phyloP scores from a whole-genome alignment of 2,888 invertebrate species.

The Parthenolecanium corni region DNA sequence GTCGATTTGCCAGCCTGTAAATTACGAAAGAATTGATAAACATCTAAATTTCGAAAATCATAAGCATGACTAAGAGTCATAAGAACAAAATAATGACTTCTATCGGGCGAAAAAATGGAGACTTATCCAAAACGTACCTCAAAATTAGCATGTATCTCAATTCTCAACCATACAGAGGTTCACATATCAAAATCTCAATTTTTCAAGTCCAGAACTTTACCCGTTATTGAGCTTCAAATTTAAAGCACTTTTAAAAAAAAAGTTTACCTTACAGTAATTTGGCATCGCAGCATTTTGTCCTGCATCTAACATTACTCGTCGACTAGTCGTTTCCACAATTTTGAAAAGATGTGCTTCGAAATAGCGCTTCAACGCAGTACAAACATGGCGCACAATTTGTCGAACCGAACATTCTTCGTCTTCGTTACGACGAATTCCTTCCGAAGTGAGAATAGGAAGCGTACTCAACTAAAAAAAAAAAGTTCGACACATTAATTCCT shows the following conservation, averaged over 20 bases:
- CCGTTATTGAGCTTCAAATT: no score
- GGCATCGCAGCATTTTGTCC: constrained; percentile 15
- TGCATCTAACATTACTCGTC: constrained; percentile 36
- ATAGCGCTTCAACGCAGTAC: constrained; percentile 77
- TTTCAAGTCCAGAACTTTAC: background rate
- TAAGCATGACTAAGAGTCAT: no score
- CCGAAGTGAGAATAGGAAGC: constrained; percentile 67
- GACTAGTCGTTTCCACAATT: constrained; percentile 59
- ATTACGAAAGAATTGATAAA: constrained; percentile 21
- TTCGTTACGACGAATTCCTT: constrained; percentile 50
- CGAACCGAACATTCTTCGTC: constrained; percentile 82
- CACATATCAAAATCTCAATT: no score
- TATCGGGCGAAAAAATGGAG: no score
- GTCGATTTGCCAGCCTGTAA: constrained; percentile 49
- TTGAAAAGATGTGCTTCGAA: constrained; percentile 78
- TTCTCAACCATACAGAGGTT: no score
- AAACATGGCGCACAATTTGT: constrained; percentile 83
- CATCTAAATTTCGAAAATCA: no score
- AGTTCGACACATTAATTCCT: no score
- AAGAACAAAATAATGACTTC: no score
- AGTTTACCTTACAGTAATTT: constrained; percentile 29
- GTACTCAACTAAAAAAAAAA: constrained; percentile 55
- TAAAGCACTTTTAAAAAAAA: background rate
- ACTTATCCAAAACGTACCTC: no score
- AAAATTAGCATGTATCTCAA: no score